A percentile compares a stretch with the other conserved stretches of the same genome.
phyloP scores from a whole-genome alignment of 1,140 invertebrate species.

The Leptestheria dahalacensis region DNA sequence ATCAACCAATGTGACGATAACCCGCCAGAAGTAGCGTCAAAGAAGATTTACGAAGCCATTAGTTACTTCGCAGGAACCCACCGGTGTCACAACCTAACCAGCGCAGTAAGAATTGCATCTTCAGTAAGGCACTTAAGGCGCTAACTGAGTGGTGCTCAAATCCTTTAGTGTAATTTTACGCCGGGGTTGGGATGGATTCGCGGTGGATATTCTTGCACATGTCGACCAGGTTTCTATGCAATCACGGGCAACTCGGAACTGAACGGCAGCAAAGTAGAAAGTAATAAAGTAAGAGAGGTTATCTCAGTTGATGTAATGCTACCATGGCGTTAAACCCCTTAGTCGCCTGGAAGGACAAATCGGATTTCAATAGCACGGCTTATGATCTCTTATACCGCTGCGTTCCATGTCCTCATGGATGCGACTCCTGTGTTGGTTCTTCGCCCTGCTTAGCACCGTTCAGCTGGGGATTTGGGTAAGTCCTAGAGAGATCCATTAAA shows the following conservation, averaged over 20 bases:
- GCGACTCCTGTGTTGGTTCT: slow-evolving; percentile 51
- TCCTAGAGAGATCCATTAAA: not conserved
- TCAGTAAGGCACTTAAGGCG: no score
- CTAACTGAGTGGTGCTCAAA: no score
- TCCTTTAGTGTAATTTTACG: slow-evolving; percentile 35
- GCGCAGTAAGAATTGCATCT: slow-evolving; percentile 34
- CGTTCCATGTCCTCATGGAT: slow-evolving; percentile 56
- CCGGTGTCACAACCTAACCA: slow-evolving; percentile 63
- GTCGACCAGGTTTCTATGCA: slow-evolving; percentile 57
- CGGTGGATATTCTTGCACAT: slow-evolving; percentile 62
- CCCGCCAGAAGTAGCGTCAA: not conserved
- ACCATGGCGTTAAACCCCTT: no score
- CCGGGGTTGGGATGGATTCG: slow-evolving; percentile 47
- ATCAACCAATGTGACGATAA: slow-evolving; percentile 73
- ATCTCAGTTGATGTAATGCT: no score
- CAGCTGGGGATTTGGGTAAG: slow-evolving; percentile 67
- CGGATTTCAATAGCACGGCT: slow-evolving; percentile 36
- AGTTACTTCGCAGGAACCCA: slow-evolving; percentile 60
- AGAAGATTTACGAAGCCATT: slow-evolving; percentile 21
- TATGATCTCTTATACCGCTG: slow-evolving; percentile 53
- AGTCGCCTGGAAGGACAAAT: slow-evolving; percentile 47
- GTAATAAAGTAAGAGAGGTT: no score
- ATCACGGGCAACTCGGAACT: slow-evolving; percentile 64
- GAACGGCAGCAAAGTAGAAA: slow-evolving; percentile 19
- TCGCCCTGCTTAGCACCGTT: slow-evolving; percentile 67